A percentile compares a stretch with the other conserved stretches of the same genome.
Conservation (phyloP, 1,140 invertebrate genomes). For the Bemisia tabaci region DNA sequence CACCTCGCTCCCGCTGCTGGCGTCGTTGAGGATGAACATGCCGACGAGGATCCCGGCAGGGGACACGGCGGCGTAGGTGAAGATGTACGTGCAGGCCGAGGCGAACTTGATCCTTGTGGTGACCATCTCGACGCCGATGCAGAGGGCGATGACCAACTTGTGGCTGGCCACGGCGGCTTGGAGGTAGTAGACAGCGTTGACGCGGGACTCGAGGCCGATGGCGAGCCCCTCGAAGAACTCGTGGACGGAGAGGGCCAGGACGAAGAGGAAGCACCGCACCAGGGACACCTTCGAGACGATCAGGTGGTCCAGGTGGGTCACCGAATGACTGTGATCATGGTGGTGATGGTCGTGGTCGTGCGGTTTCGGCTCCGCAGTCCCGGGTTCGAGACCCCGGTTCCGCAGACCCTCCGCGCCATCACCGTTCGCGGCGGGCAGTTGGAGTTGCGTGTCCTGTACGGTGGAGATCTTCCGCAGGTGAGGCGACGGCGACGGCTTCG, state of each 20-base stretch:
- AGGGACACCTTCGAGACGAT: background rate
- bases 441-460: background rate
- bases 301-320: background rate
- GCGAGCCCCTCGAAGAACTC: constrained; percentile 50
- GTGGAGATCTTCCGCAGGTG: background rate
- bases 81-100: constrained; percentile 32
- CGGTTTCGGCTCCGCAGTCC: background rate
- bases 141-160: constrained; percentile 43
- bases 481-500: background rate
- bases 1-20: background rate
- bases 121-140: constrained; percentile 36
- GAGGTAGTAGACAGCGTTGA: constrained; percentile 40
- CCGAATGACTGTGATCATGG: background rate
- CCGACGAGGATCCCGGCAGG: constrained; percentile 45
- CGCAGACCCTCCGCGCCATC: too few species aligned
- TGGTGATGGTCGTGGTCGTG: constrained; percentile 3
- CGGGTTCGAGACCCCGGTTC: too few species aligned
- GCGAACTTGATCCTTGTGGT: constrained; percentile 26
- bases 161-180: constrained; percentile 51
- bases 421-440: too few species aligned
- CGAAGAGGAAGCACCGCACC: constrained; percentile 35
- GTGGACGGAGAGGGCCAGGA: constrained; percentile 47
- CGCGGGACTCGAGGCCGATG: constrained; percentile 39
- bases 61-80: constrained; percentile 37
- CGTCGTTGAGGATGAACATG: constrained; percentile 37